Evolutionary conservation across 2,888 invertebrate species (phyloP).

Genomic region (Drosophila peninsularis): DNA sequence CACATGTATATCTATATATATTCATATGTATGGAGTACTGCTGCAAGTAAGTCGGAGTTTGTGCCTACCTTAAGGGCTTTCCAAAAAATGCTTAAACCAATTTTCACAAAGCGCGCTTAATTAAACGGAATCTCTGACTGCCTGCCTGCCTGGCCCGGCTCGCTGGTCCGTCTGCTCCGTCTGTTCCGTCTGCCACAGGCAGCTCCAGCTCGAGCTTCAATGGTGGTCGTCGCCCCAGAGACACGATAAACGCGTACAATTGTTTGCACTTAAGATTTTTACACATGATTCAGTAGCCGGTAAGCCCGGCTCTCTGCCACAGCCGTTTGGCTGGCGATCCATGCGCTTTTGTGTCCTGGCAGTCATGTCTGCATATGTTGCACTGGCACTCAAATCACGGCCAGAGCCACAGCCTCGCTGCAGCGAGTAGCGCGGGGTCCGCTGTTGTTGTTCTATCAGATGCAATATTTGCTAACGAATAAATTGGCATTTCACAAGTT

Average conservation of each 20-base stretch:
- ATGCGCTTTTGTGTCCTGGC: constrained; percentile 72
- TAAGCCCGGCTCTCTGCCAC: constrained; percentile 38
- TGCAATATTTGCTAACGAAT: constrained; percentile 81
- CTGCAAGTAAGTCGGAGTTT: constrained; percentile 25
- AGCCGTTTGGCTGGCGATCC: constrained; percentile 41
- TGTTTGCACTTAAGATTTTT: constrained; percentile 85
- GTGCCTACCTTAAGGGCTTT: constrained; percentile 73
- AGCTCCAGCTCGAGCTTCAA: constrained; percentile 57
- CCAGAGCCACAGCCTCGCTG: constrained; percentile 12
- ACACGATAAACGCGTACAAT: constrained; percentile 84
- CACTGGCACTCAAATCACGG: constrained; percentile 70
- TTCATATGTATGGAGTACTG: constrained; percentile 19
- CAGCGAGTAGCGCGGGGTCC: constrained; percentile 27
- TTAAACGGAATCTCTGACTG: constrained; percentile 74
- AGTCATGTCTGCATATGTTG: constrained; percentile 81
- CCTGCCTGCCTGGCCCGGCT: not conserved
- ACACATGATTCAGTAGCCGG: constrained; percentile 83
- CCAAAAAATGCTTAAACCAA: constrained; percentile 78
- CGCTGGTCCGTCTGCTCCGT: constrained; percentile 4
- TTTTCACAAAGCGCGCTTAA: constrained; percentile 74
- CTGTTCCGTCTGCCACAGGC: constrained; percentile 3
- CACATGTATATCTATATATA: not conserved
- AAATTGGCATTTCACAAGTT: constrained; percentile 81
- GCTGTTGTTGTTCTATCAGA: constrained; percentile 73
- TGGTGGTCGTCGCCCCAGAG: constrained; percentile 82